phyloP scores from a whole-genome alignment of 2,888 invertebrate genomes.

The Fissipunctia ypsillon region DNA sequence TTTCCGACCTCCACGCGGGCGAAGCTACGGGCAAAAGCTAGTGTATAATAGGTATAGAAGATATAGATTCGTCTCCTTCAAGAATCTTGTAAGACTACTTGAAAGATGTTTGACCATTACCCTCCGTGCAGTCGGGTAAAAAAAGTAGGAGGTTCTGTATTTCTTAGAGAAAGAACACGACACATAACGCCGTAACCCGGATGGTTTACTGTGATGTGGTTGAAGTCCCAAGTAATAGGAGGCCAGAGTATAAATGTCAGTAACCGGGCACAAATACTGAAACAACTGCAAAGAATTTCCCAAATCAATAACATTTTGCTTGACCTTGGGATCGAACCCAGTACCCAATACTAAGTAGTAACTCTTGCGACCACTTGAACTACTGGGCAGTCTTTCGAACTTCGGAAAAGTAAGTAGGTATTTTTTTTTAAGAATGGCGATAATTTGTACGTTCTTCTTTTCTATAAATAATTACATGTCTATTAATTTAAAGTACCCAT shows the following conservation, averaged over 20 bases:
- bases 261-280: too few species aligned
- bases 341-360: neutral
- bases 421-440: neutral
- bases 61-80: too few species aligned
- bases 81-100: too few species aligned
- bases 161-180: too few species aligned
- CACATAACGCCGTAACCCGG: too few species aligned
- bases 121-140: too few species aligned
- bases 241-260: neutral
- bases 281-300: neutral
- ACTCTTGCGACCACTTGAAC: neutral
- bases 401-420: neutral
- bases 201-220: too few species aligned
- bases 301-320: neutral
- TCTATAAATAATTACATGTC: neutral
- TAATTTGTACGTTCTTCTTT: neutral
- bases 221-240: neutral
- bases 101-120: too few species aligned
- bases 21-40: too few species aligned
- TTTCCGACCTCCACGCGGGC: too few species aligned
- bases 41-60: too few species aligned
- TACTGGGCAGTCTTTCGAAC: neutral
- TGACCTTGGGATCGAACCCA: neutral
- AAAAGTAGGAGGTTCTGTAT: too few species aligned
- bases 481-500: neutral